These are phyloP conservation scores for Euwallacea similis DNA, from an alignment of 1,140 invertebrate genomes.

Conservation along the genomic window DNA sequence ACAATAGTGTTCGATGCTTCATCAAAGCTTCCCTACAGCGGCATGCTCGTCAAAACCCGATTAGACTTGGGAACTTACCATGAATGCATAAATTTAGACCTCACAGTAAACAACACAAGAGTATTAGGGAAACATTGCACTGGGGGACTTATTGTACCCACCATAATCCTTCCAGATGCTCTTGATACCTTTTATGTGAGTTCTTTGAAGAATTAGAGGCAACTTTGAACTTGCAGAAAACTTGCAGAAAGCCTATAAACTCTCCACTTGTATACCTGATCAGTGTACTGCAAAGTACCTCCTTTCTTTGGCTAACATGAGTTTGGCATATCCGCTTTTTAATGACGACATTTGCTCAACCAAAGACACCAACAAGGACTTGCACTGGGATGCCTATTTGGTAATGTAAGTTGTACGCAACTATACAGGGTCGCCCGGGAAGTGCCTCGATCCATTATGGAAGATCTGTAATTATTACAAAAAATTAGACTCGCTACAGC, in stretches of 20 bases:
- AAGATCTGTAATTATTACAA: too few relatives aligned
- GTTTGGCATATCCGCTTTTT: constrained; percentile 16
- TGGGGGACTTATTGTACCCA: constrained; percentile 27
- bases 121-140: constrained; percentile 40
- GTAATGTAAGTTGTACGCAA: constrained; percentile 17
- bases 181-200: background rate
- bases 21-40: constrained; percentile 39
- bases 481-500: background rate
- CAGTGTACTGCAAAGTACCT: constrained; percentile 30
- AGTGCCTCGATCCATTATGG: too few relatives aligned
- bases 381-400: constrained; percentile 2
- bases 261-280: constrained; percentile 30
- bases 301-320: background rate
- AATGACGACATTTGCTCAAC: constrained; percentile 30
- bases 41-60: constrained; percentile 24
- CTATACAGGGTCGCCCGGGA: background rate
- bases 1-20: constrained; percentile 41
- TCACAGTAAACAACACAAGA: constrained; percentile 11
- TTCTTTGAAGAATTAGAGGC: too few relatives aligned
- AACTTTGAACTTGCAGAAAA: too few relatives aligned
- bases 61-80: constrained; percentile 39
- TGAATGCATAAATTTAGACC: constrained; percentile 40
- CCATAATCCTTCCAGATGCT: background rate
- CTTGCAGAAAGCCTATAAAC: background rate
- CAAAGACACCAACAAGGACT: constrained; percentile 12